Percentiles rank a stretch among this genome's conserved stretches.
phyloP scores from a whole-genome alignment of 1,140 invertebrate genomes.

The Monomorium pharaonis region DNA sequence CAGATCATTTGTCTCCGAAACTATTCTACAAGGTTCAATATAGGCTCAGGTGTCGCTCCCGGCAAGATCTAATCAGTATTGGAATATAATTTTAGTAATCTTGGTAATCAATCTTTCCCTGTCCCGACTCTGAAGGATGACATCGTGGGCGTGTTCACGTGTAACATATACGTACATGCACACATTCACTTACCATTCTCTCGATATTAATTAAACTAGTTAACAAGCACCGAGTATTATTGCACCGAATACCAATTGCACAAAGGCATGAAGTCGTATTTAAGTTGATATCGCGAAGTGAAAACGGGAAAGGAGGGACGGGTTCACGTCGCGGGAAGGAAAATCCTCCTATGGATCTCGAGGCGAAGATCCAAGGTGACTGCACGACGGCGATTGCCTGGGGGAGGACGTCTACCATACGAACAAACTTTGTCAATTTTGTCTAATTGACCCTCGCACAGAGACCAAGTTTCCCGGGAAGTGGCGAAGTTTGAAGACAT shows the following conservation, averaged over 20 bases:
- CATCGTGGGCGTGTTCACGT: constrained; percentile 30
- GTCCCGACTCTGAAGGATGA: constrained; percentile 60
- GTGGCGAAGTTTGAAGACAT: constrained; percentile 64
- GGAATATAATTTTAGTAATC: constrained; percentile 66
- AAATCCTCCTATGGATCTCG: constrained; percentile 44
- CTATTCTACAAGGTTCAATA: constrained; percentile 30
- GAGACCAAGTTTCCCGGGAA: constrained; percentile 68
- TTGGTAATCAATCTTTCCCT: constrained; percentile 64
- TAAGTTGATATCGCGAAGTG: constrained; percentile 30
- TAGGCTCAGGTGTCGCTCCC: constrained; percentile 53
- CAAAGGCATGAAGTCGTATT: background rate
- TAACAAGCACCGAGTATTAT: constrained; percentile 62
- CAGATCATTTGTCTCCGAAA: constrained; percentile 59
- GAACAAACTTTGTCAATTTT: constrained; percentile 69
- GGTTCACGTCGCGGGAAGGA: constrained; percentile 13
- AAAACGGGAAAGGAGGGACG: constrained; percentile 18
- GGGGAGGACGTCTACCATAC: constrained; percentile 50
- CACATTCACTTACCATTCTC: background rate
- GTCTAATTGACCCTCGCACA: constrained; percentile 74
- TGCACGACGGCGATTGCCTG: constrained; percentile 43
- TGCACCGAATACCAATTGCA: constrained; percentile 11
- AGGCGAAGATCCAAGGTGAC: constrained; percentile 60
- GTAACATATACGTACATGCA: background rate
- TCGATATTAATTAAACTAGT: constrained; percentile 66
- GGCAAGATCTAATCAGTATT: constrained; percentile 58